These are phyloP conservation scores for Aplysina aerophoba DNA, from an alignment of 37 sponge, comb jelly and placozoan species.

Conservation along the genomic window DNA sequence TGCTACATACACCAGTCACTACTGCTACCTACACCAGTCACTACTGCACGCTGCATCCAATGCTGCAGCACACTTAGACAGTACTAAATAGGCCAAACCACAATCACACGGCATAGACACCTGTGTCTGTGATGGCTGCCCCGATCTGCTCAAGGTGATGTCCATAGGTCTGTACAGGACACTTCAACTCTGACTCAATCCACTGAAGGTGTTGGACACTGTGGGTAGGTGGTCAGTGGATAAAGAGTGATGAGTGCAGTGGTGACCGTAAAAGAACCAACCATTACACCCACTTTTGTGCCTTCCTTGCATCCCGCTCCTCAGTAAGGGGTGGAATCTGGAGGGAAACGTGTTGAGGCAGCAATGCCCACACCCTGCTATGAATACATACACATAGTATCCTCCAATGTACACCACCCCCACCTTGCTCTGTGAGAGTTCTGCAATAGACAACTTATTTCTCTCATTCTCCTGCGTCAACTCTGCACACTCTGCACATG, in stretches of 20 bases:
- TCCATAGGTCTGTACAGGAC: constrained; percentile 15
- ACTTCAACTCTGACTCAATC: constrained; percentile 26
- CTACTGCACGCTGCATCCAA: background rate
- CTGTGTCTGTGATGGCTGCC: background rate
- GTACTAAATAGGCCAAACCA: too few species aligned
- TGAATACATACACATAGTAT: background rate
- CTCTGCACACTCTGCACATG: background rate
- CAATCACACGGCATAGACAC: background rate
- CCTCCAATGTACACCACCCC: background rate
- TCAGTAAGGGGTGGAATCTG: constrained; percentile 49
- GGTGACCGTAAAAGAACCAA: background rate
- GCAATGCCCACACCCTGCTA: too few species aligned
- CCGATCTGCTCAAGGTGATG: background rate
- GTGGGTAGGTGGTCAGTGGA: background rate
- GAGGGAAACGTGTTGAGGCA: background rate
- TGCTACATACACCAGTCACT: background rate
- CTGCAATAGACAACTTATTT: constrained; percentile 39
- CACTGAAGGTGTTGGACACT: constrained; percentile 13
- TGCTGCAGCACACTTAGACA: constrained; percentile 18
- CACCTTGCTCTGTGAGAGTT: background rate
- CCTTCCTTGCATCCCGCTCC: constrained; percentile 17
- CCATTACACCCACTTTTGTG: constrained; percentile 34
- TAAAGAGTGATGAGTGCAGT: background rate
- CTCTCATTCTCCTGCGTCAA: constrained; percentile 32
- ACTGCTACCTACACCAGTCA: too few species aligned